These are phyloP conservation scores for Dunckerocampus dactyliophorus DNA, from an alignment of 2,113 vertebrate species.

Conservation along the genomic window DNA sequence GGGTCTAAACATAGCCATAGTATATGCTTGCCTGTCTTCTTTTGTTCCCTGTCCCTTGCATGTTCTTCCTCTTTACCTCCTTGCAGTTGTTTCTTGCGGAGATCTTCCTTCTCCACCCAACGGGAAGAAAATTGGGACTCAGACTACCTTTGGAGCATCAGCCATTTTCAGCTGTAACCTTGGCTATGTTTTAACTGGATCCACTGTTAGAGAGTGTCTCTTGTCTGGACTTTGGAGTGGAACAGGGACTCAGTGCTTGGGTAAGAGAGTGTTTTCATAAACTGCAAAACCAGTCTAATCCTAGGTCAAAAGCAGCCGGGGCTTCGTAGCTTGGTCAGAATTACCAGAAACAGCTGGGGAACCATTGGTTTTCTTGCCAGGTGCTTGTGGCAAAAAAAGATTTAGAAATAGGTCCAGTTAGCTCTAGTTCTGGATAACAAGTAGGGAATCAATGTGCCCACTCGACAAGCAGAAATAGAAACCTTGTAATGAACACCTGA, in stretches of 20 bases:
- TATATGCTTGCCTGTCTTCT: slow-evolving; percentile 10
- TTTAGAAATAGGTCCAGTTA: not conserved
- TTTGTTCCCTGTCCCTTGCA: not conserved
- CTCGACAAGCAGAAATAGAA: not conserved
- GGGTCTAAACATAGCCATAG: too few relatives aligned
- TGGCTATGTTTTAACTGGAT: slow-evolving; percentile 88
- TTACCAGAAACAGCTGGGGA: slow-evolving; percentile 1
- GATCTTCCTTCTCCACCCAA: slow-evolving; percentile 88
- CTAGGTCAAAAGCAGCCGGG: not conserved
- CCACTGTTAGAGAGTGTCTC: slow-evolving; percentile 88
- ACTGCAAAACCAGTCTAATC: not conserved
- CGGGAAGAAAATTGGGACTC: slow-evolving; percentile 95
- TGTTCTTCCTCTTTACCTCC: slow-evolving; percentile 28
- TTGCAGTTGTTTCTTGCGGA: slow-evolving; percentile 92
- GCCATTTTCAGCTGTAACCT: slow-evolving; percentile 92
- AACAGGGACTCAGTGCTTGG: slow-evolving; percentile 85
- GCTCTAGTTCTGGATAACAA: not conserved
- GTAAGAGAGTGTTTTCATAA: slow-evolving; percentile 72
- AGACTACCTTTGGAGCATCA: slow-evolving; percentile 88
- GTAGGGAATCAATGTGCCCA: not conserved
- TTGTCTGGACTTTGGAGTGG: slow-evolving; percentile 95
- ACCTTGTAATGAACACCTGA: not conserved
- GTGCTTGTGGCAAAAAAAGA: not conserved
- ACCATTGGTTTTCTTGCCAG: not conserved
- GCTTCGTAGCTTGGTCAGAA: not conserved